Evolutionary conservation across 2,888 invertebrate species (phyloP).

Genomic region (Drosophila buzzatii): DNA sequence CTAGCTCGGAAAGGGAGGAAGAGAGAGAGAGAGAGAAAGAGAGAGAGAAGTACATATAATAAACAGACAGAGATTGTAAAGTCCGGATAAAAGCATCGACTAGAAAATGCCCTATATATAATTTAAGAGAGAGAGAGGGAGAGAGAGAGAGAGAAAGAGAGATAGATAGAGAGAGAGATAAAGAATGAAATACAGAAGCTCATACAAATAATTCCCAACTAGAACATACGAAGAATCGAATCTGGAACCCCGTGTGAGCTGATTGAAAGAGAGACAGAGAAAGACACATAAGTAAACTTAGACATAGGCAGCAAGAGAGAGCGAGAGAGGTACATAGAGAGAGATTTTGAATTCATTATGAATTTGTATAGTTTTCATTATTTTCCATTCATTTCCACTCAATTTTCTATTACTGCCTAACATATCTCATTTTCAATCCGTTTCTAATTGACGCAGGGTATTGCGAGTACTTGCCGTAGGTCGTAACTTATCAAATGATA

Average conservation of each 20-base stretch:
- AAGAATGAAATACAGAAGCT: background rate
- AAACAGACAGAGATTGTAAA: background rate
- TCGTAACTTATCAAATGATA: constrained; percentile 43
- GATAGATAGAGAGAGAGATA: background rate
- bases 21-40: background rate
- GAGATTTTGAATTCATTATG: too few species aligned
- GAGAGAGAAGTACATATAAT: background rate
- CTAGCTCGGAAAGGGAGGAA: too few species aligned
- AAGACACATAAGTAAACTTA: too few species aligned
- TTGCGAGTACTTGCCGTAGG: constrained; percentile 42
- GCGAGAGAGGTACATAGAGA: too few species aligned
- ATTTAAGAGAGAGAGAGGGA: background rate
- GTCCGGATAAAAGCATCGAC: background rate
- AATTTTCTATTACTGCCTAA: background rate
- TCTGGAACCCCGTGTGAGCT: too few species aligned
- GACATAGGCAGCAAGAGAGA: too few species aligned
- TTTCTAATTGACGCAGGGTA: background rate
- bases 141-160: background rate
- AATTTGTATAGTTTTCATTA: background rate
- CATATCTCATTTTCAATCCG: background rate
- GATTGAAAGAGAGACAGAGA: background rate
- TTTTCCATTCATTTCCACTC: background rate
- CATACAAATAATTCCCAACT: background rate
- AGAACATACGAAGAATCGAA: background rate
- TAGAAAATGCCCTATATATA: background rate